These are phyloP conservation scores for Anableps anableps DNA, from an alignment of 2,797 vertebrate species.

Conservation along the genomic window DNA sequence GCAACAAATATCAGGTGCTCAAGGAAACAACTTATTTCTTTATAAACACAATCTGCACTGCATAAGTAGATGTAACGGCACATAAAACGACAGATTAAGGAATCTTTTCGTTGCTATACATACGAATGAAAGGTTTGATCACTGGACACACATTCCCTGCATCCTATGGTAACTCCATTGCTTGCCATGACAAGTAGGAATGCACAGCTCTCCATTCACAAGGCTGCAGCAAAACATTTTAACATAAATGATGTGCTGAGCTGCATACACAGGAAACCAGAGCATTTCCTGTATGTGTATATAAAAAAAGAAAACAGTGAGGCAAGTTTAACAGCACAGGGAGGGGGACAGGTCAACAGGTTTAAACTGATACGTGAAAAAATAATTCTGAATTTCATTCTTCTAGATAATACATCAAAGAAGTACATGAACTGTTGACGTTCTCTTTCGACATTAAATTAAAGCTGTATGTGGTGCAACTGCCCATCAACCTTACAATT, in stretches of 20 bases:
- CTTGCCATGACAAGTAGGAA: constrained; percentile 21
- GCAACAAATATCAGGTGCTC: background rate
- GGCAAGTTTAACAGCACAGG: constrained; percentile 24
- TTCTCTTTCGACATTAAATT: background rate
- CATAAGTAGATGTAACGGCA: constrained; percentile 7
- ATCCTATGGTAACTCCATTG: constrained; percentile 37
- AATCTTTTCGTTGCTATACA: constrained; percentile 32
- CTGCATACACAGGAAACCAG: constrained; percentile 72
- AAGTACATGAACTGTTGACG: background rate
- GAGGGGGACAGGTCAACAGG: constrained; percentile 1
- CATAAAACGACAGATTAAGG: background rate
- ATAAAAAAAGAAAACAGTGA: constrained; percentile 22
- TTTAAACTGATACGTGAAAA: background rate
- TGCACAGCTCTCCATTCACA: constrained; percentile 51
- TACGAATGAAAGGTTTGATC: constrained; percentile 48
- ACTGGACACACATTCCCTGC: constrained; percentile 26
- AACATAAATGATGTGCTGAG: constrained; percentile 44
- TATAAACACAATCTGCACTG: constrained; percentile 6
- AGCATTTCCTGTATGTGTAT: constrained; percentile 68
- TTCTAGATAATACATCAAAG: background rate
- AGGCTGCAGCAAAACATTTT: constrained; percentile 20
- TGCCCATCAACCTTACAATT: background rate
- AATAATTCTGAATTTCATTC: background rate
- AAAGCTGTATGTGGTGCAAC: background rate
- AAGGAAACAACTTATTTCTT: background rate